Evolutionary conservation across 2,888 invertebrate genomes (phyloP), one percentile per base, ranked within the genome.

Genomic region (Stenoptilia bipunctidactyla): DNA sequence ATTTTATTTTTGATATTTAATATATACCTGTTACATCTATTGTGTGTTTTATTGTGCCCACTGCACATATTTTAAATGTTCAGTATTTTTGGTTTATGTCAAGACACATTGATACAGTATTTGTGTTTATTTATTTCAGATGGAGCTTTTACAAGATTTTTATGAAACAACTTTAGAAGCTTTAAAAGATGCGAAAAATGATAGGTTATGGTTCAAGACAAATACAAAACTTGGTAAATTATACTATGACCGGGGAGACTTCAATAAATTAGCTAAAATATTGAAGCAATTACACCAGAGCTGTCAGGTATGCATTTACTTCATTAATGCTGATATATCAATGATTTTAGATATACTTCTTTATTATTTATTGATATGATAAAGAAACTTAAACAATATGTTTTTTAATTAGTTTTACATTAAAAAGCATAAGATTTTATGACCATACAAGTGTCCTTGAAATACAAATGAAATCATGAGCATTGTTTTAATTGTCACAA

Each of bases 181-280:
- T 6, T 72, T 96, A 41, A 96, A 96, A 70, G 98, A 99, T 85
- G 98, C 98, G 1, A 98, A 98, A 73, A 99, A 99, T 72, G 99
- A 99, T 76, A 87, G 99, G 46, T 83, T 99, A 40, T 99, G 99
- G 99, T 99, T 99, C 71, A 99, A 99, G 80, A 99, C 99, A 0
- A 99, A 99, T 68, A 98, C 98, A 0, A 99, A 99, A 84, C 83
- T 99, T 52, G 99, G 98, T 36, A 99, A 99, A 77, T 84, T 99
- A 15, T 99, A 99, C 72, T 98, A 97, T 61, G 99, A 99, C 77
- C 87, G 98, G 43, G 93, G 91, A 39, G 98, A 98, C 66, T 98
- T 94, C 67, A 91, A 90, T 48, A 96, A 97, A 82, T 77, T 99
- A 58, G 94, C 97, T 39, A 96, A 95, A 82, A 98, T 99, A 61